phyloP scores from a whole-genome alignment of 2,888 invertebrate genomes.

The Biston stratarius region DNA sequence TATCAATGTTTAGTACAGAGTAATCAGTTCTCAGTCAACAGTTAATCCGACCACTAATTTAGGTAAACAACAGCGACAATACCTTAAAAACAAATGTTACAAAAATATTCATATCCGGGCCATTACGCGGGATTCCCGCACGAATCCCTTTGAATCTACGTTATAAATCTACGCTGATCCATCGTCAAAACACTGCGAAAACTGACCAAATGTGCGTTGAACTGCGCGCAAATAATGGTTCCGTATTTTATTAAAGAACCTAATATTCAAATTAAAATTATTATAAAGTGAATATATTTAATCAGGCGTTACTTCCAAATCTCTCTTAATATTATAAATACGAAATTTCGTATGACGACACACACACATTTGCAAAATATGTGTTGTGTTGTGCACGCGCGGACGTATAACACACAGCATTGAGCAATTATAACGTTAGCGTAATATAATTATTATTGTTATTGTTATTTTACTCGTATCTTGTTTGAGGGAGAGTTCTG shows the following conservation, averaged over 20 bases:
- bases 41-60: slow-evolving; percentile 32
- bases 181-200: slow-evolving; percentile 38
- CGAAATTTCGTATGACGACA: too few relatives aligned
- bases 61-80: slow-evolving; percentile 17
- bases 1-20: neutral
- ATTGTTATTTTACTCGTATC: too few relatives aligned
- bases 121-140: slow-evolving; percentile 40
- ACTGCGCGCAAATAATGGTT: neutral
- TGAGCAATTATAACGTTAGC: too few relatives aligned
- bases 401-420: too few relatives aligned
- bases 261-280: too few relatives aligned
- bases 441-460: too few relatives aligned
- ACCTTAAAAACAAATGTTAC: slow-evolving; percentile 29
- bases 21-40: neutral
- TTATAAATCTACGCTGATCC: slow-evolving; percentile 41
- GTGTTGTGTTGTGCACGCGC: too few relatives aligned
- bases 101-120: slow-evolving; percentile 41
- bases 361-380: too few relatives aligned
- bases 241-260: neutral
- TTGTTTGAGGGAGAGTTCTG: too few relatives aligned
- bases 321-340: neutral
- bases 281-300: too few relatives aligned
- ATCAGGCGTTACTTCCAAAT: too few relatives aligned
- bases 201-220: slow-evolving; percentile 25
- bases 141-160: slow-evolving; percentile 40